Base-by-base conservation (phyloP, 1,140 invertebrate genomes). In the Zaprionus lachaisei region DNA sequence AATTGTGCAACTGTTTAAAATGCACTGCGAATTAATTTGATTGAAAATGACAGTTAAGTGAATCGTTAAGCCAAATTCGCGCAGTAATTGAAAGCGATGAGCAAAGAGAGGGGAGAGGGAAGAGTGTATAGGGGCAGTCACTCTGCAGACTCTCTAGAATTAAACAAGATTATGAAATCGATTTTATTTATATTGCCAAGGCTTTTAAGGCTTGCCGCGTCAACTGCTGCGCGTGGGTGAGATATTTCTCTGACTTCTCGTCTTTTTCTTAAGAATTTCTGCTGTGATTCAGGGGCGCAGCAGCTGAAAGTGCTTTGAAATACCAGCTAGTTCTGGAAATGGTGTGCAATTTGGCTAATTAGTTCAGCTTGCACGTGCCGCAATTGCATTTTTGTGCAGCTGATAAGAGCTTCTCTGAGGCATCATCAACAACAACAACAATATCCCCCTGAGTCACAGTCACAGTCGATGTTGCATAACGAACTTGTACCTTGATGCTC, bases 1-100 rank as follows among this genome's bases (percentile, higher is more conserved):
- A 65, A 38, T 89, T 86, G 72, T 83, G 83, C 77, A 83, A 86
- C 63, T 74, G 77, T 86, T 86, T 80, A 83, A 86, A 86, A 80
- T 66, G 51, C 80, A 78, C 70, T 89, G 70, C 57, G 67, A 83
- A 83, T 73, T 83, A 74, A 86, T 81, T 86, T 77, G 69, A 83
- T 56, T 12, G 47, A 75, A 86, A 89, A 78, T 87, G 83, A 89
- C 80, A 83, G 83, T 80, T 83, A 87, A 47, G 69, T 54, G 66
- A 78, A 65, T 80, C 70, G 80, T 86, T 83, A 86, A 80, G 66
- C 38, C 80, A 86, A 86, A 86, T 85, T 86, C 58, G 65, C 63
- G 65, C 72, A 85, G 79, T 81, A 56, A 41, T 79, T 85, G 83
- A 63, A 69, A 65, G 17, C 61, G 34, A 12, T 15, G 20, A 47